Evolutionary conservation across 2,888 invertebrate species (phyloP).

Genomic region (Plutella xylostella): DNA sequence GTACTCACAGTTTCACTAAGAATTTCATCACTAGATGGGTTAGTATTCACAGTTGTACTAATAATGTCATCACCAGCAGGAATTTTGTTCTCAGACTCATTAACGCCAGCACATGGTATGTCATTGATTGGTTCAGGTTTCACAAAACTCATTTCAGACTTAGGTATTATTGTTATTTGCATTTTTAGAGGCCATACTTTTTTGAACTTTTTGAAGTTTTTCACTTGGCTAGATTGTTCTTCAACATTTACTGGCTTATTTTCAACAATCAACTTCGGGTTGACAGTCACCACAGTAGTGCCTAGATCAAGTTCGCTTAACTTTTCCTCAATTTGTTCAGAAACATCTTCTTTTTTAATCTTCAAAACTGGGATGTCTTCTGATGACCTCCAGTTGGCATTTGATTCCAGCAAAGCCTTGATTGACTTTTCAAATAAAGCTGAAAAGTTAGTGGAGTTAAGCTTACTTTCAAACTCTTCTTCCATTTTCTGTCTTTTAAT

Average conservation of each 20-base stretch:
- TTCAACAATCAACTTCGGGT: constrained; percentile 45
- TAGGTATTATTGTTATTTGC: constrained; percentile 36
- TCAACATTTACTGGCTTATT: constrained; percentile 33
- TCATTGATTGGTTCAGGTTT: constrained; percentile 8
- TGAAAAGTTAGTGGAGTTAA: constrained; percentile 20
- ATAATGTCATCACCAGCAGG: neutral
- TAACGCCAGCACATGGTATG: neutral
- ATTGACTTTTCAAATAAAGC: constrained; percentile 22
- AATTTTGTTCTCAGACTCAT: neutral
- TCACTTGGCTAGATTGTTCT: constrained; percentile 23
- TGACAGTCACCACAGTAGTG: constrained; percentile 39
- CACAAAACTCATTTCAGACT: constrained; percentile 26
- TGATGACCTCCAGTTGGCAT: constrained; percentile 21
- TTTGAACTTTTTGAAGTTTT: constrained; percentile 59
- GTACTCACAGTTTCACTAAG: neutral
- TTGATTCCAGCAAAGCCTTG: constrained; percentile 25
- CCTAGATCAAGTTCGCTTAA: constrained; percentile 46
- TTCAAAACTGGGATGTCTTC: constrained; percentile 17
- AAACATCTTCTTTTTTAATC: constrained; percentile 32
- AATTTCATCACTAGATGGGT: neutral
- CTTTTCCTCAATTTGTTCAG: constrained; percentile 39
- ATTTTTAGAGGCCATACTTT: constrained; percentile 58
- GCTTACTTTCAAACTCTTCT: neutral
- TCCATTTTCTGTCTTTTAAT: neutral
- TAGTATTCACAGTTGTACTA: neutral